Evolutionary conservation across 1,140 invertebrate genomes (phyloP).

Genomic region (Teleopsis dalmanni): DNA sequence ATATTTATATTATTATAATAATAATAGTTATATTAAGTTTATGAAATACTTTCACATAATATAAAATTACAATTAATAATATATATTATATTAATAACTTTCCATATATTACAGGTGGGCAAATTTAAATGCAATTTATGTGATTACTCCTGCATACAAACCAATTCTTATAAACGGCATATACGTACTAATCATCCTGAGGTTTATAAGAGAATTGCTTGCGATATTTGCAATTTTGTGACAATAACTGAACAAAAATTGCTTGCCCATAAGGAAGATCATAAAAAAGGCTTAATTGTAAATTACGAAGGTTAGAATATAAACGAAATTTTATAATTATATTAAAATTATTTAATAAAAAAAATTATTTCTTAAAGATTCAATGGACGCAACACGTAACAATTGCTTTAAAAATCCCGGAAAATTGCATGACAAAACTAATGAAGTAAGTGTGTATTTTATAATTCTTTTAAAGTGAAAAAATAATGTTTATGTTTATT

Average conservation of each 20-base stretch:
- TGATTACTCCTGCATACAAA: slow-evolving; percentile 28
- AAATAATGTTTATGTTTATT: too few species aligned
- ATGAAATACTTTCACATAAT: too few species aligned
- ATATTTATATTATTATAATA: too few species aligned
- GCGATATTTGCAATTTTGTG: slow-evolving; percentile 28
- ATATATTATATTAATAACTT: too few species aligned
- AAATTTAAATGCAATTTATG: slow-evolving; percentile 23
- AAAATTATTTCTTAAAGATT: slow-evolving; percentile 11
- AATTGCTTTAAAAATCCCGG: slow-evolving; percentile 19
- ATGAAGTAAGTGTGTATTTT: slow-evolving; percentile 16
- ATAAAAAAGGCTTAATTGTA: slow-evolving; percentile 26
- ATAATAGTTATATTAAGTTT: too few species aligned
- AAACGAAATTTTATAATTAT: not conserved
- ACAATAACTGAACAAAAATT: slow-evolving; percentile 24
- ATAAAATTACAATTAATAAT: too few species aligned
- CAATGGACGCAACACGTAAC: slow-evolving; percentile 22
- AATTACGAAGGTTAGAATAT: slow-evolving; percentile 19
- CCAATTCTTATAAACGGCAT: slow-evolving; percentile 27
- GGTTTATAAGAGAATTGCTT: slow-evolving; percentile 25
- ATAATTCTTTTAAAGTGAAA: too few species aligned
- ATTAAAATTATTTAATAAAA: not conserved
- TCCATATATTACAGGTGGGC: slow-evolving; percentile 7
- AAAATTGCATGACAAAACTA: slow-evolving; percentile 20
- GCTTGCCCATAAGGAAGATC: slow-evolving; percentile 28
- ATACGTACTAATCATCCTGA: slow-evolving; percentile 28